These are phyloP conservation scores for Clepsis dumicolana DNA, from an alignment of 2,888 invertebrate species.

Conservation along the genomic window DNA sequence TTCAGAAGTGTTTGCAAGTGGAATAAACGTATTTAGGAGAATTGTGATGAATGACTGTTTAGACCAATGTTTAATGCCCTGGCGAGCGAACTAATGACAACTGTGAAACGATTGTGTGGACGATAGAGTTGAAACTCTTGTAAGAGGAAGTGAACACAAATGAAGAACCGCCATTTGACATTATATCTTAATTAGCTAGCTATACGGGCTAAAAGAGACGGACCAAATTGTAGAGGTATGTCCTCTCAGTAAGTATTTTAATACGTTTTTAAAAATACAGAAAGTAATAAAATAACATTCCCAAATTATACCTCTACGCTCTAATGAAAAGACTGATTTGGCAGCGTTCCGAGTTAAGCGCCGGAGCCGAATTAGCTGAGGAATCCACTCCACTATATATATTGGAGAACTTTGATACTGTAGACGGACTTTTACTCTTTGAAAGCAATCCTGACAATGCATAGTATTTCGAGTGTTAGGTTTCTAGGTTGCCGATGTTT, in stretches of 20 bases:
- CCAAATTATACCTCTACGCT: constrained; percentile 39
- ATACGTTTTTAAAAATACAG: constrained; percentile 22
- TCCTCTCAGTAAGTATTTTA: neutral
- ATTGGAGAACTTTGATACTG: constrained; percentile 31
- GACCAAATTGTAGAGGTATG: neutral
- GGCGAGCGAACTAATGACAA: neutral
- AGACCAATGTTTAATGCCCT: constrained; percentile 7
- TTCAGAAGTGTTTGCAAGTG: constrained; percentile 28
- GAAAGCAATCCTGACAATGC: neutral
- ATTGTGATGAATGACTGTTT: constrained; percentile 18
- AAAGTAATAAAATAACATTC: constrained; percentile 35
- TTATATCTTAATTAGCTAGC: neutral
- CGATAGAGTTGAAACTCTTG: constrained; percentile 5
- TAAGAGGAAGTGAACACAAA: neutral
- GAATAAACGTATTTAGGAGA: constrained; percentile 15
- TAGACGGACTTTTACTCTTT: neutral
- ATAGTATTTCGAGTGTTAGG: neutral
- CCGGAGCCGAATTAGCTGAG: constrained; percentile 36
- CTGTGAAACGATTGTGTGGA: neutral
- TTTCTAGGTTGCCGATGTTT: neutral
- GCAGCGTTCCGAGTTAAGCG: constrained; percentile 40
- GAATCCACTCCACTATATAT: constrained; percentile 25
- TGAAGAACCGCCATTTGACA: neutral
- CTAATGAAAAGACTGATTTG: constrained; percentile 40
- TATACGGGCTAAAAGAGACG: neutral